phyloP scores from a whole-genome alignment of 2,797 vertebrate genomes.

The Agapornis canus region DNA sequence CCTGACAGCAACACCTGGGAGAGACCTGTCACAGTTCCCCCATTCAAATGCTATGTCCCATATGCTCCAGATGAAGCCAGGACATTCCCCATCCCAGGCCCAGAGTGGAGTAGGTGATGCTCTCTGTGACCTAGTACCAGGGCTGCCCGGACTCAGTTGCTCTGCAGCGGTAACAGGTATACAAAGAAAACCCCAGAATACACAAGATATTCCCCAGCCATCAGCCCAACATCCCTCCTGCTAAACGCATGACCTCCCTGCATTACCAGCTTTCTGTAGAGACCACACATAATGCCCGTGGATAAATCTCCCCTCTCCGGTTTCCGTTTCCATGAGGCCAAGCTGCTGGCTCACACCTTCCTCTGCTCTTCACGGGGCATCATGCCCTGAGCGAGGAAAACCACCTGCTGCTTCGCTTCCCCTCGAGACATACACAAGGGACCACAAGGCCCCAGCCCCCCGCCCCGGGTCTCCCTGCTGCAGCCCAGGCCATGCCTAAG shows the following conservation, averaged over 20 bases:
- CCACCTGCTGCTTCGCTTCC: not conserved
- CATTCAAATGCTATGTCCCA: not conserved
- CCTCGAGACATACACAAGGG: not conserved
- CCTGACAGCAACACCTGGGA: not conserved
- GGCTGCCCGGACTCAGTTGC: not conserved
- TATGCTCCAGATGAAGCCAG: not conserved
- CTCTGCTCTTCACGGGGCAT: conserved; percentile 16
- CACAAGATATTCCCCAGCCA: not conserved
- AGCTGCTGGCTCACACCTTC: conserved; percentile 52
- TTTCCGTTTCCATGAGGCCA: conserved; percentile 48
- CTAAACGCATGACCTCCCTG: not conserved
- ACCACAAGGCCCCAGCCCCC: not conserved
- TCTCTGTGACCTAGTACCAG: not conserved
- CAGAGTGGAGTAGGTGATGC: not conserved
- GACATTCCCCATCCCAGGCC: not conserved
- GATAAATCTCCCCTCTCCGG: conserved; percentile 41
- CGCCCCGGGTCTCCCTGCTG: not conserved
- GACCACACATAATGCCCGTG: conserved; percentile 58
- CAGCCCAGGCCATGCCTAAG: not conserved
- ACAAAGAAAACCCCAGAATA: not conserved
- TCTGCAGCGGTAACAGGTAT: not conserved
- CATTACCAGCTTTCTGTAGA: conserved; percentile 34
- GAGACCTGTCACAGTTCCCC: not conserved
- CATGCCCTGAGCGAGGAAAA: not conserved
- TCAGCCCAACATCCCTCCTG: not conserved